Evolutionary conservation across 2,113 vertebrate genomes (phyloP).

Genomic region (Xenopus laevis): DNA sequence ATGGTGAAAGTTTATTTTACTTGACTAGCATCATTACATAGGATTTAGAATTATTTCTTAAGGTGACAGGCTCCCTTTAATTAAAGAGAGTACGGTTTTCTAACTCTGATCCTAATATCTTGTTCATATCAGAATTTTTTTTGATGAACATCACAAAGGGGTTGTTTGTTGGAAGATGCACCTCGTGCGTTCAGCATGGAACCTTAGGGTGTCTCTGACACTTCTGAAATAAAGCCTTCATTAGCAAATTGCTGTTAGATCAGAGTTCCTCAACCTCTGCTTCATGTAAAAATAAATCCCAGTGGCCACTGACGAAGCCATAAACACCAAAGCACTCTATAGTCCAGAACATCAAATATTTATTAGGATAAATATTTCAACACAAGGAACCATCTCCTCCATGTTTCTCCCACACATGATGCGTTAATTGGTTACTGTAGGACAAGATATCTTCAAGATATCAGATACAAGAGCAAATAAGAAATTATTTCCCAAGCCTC

Average conservation of each 20-base stretch:
- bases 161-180: not conserved
- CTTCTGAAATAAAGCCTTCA: constrained; percentile 9
- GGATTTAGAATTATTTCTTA: too few species aligned
- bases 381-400: constrained; percentile 13
- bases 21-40: too few species aligned
- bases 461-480: not conserved
- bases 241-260: constrained; percentile 4
- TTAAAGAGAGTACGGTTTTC: too few species aligned
- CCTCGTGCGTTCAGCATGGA: not conserved
- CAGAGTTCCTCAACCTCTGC: not conserved
- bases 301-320: constrained; percentile 11
- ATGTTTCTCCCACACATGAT: constrained; percentile 15
- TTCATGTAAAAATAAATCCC: constrained; percentile 16
- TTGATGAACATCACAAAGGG: too few species aligned
- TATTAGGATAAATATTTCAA: constrained; percentile 39
- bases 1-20: too few species aligned
- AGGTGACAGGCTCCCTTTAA: too few species aligned
- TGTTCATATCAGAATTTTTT: too few species aligned
- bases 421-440: constrained; percentile 28
- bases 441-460: constrained; percentile 1
- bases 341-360: constrained; percentile 37
- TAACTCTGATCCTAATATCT: too few species aligned
- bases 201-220: not conserved
- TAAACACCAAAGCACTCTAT: constrained; percentile 12
- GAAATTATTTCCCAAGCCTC: not conserved